phyloP scores from a whole-genome alignment of 2,797 vertebrate genomes.

The Tapera naevia region DNA sequence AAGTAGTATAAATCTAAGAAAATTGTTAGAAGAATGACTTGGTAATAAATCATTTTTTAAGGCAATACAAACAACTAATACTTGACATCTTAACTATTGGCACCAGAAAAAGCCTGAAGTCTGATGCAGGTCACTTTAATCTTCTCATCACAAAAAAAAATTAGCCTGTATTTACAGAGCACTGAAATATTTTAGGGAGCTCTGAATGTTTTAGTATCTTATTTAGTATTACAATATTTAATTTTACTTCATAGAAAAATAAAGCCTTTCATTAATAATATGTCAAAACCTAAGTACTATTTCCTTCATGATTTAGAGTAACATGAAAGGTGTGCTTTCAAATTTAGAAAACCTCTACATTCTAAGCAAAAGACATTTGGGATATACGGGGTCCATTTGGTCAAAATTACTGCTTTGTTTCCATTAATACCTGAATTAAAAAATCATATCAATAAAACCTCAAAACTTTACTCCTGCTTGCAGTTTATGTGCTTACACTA shows the following conservation, averaged over 20 bases:
- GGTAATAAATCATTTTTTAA: background rate
- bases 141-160: background rate
- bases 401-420: background rate
- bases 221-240: background rate
- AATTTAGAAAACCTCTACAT: background rate
- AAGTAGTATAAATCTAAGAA: background rate
- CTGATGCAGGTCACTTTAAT: background rate
- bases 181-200: background rate
- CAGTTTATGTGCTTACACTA: background rate
- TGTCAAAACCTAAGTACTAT: background rate
- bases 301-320: background rate
- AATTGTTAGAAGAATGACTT: background rate
- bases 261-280: background rate
- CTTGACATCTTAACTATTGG: background rate
- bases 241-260: background rate
- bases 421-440: background rate
- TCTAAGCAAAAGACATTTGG: background rate
- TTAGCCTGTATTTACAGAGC: background rate
- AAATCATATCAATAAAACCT: background rate
- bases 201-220: background rate
- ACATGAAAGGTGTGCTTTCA: background rate
- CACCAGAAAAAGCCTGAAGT: background rate
- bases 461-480: background rate
- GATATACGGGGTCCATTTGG: background rate
- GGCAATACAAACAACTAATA: background rate